Base-by-base conservation (phyloP, 1,140 invertebrate genomes). In the Asbolus verrucosus region DNA sequence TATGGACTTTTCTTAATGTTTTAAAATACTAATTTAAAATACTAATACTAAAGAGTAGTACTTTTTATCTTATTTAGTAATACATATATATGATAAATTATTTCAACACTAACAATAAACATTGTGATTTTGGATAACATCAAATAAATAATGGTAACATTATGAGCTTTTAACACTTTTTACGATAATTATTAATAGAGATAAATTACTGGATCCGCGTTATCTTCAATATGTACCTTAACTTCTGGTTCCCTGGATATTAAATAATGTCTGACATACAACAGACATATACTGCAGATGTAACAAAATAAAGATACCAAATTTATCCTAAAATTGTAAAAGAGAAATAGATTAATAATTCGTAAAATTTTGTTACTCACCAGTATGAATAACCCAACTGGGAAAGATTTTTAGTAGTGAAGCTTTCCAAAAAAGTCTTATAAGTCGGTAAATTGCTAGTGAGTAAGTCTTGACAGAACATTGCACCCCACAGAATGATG, bases 381-480 rank as follows among this genome's bases (percentile, higher is more conserved):
- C 73, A 75, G 30, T 75, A 75, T 0, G 73, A 75, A 46, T 60
- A 75, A 13, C 70, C 67, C 3, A 75, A 36, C 5, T 14, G 21
- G 1, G 73, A 24, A 6, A 13, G 13, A 14, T 21, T 59, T 6
- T 65, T 18, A 5, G 54, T 68, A n/a, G 27, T 43, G 41, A 70
- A 38, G 1, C 13, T 15, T 21, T 60, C 59, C 9, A 2, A 33
- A 6, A 73, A 24, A 0, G 73, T 73, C 31, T 70, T 13, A 5
- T 19, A 19, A 4, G n/a, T 54, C 11, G 46, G 46, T 33, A 65
- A 60, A 72, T 59, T 19, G 13, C 36, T 38, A 60, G 38, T 62
- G 6, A 21, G 59, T n/a, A n/a, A n/a, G 27, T 24, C 16, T 73
- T 73, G 11, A 65, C 36, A 24, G 63, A 69, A 76, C 24, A 71